These are phyloP conservation scores for Orthosia gothica DNA, from an alignment of 2,888 invertebrate species.

Conservation along the genomic window DNA sequence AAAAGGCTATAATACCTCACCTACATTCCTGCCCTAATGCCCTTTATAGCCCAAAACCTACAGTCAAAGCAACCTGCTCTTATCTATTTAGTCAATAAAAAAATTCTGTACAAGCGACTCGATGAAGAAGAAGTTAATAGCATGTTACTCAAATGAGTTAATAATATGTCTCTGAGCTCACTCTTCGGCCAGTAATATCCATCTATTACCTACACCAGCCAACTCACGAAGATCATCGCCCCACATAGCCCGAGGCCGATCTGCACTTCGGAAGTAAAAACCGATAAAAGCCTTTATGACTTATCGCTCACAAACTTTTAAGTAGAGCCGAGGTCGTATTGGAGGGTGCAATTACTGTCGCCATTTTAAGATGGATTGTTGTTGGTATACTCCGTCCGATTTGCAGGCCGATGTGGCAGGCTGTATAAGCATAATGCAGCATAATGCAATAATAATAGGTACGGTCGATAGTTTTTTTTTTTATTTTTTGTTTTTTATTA, in stretches of 20 bases:
- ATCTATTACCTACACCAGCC: not conserved
- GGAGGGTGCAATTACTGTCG: conserved; percentile 38
- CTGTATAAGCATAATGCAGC: not conserved
- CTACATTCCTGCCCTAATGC: too few species aligned
- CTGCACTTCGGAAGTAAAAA: conserved; percentile 30
- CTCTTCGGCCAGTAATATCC: not conserved
- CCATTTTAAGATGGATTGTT: conserved; percentile 13
- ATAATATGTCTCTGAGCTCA: not conserved
- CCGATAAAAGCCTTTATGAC: conserved; percentile 52
- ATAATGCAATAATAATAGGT: too few species aligned
- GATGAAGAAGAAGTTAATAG: too few species aligned
- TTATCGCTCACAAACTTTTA: conserved; percentile 54
- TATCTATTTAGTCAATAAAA: too few species aligned
- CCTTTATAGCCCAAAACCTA: too few species aligned
- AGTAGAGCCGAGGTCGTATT: conserved; percentile 24
- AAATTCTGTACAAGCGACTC: too few species aligned
- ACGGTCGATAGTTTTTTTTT: too few species aligned
- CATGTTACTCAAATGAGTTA: too few species aligned
- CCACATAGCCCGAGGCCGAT: not conserved
- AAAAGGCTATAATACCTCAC: too few species aligned
- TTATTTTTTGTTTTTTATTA: too few species aligned
- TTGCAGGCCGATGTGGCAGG: not conserved
- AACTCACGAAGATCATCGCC: not conserved
- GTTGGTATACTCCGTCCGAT: not conserved
- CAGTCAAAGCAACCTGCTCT: too few species aligned